phyloP scores from a whole-genome alignment of 2,888 invertebrate genomes.

The Schizotus pectinicornis region DNA sequence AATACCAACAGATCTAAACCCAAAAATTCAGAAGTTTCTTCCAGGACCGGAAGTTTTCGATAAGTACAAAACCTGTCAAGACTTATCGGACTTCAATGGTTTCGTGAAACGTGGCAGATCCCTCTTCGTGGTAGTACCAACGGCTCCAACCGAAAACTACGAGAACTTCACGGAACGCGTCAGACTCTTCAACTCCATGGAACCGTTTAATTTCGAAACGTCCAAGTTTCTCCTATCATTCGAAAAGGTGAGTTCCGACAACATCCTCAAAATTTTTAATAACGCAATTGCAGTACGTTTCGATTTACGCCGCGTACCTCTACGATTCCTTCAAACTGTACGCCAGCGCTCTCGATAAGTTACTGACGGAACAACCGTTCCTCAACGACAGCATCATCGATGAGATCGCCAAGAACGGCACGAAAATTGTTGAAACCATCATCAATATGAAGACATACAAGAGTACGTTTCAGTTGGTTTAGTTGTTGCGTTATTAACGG shows the following conservation, averaged over 20 bases:
- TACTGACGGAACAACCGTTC: slow-evolving; percentile 64
- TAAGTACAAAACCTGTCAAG: slow-evolving; percentile 66
- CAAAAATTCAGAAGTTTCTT: slow-evolving; percentile 18
- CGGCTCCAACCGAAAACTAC: slow-evolving; percentile 77
- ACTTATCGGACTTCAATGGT: slow-evolving; percentile 63
- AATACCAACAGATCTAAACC: not conserved
- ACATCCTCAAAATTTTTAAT: slow-evolving; percentile 7
- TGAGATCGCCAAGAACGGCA: slow-evolving; percentile 82
- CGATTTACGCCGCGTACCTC: slow-evolving; percentile 90
- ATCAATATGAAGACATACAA: slow-evolving; percentile 83
- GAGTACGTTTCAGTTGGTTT: slow-evolving; percentile 68
- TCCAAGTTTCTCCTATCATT: slow-evolving; percentile 65
- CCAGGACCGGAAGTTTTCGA: slow-evolving; percentile 64
- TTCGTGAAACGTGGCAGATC: slow-evolving; percentile 78
- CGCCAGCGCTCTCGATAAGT: slow-evolving; percentile 76
- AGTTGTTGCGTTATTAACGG: too few species aligned
- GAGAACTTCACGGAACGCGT: slow-evolving; percentile 82
- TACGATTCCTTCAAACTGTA: slow-evolving; percentile 95
- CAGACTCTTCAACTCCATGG: slow-evolving; percentile 74
- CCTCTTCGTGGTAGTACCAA: slow-evolving; percentile 86
- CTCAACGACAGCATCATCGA: slow-evolving; percentile 69
- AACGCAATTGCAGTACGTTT: slow-evolving; percentile 73
- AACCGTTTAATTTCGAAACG: slow-evolving; percentile 81
- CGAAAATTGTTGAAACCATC: slow-evolving; percentile 84
- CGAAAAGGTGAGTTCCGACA: slow-evolving; percentile 30